These are phyloP conservation scores for Lanius collurio DNA, from an alignment of 2,113 vertebrate species.

Conservation along the genomic window DNA sequence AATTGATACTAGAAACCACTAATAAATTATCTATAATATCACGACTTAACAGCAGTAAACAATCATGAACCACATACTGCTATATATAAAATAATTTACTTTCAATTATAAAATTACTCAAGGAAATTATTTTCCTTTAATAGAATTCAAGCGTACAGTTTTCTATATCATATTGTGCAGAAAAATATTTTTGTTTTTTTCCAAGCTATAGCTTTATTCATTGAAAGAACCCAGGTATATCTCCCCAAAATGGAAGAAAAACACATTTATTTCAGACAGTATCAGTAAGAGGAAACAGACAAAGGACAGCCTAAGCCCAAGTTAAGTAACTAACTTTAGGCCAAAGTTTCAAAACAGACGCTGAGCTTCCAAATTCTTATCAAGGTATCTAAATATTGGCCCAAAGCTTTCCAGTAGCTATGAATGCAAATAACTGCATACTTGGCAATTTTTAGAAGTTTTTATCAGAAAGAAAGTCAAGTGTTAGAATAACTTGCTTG, in stretches of 20 bases:
- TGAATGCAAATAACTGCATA: background rate
- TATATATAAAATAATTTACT: background rate
- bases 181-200: background rate
- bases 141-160: background rate
- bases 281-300: background rate
- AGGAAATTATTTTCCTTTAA: background rate
- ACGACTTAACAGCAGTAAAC: background rate
- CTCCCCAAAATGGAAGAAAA: background rate
- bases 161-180: background rate
- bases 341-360: background rate
- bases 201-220: background rate
- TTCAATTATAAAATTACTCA: background rate
- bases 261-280: background rate
- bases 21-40: background rate
- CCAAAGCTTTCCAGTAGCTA: background rate
- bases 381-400: background rate
- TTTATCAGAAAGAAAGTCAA: background rate
- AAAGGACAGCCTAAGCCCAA: background rate
- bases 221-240: background rate
- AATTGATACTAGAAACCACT: background rate
- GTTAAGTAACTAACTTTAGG: background rate
- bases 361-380: background rate
- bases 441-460: background rate
- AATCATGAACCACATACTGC: background rate
- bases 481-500: background rate